Evolutionary conservation across 2,797 vertebrate genomes (phyloP).

Genomic region (Betta splendens): DNA sequence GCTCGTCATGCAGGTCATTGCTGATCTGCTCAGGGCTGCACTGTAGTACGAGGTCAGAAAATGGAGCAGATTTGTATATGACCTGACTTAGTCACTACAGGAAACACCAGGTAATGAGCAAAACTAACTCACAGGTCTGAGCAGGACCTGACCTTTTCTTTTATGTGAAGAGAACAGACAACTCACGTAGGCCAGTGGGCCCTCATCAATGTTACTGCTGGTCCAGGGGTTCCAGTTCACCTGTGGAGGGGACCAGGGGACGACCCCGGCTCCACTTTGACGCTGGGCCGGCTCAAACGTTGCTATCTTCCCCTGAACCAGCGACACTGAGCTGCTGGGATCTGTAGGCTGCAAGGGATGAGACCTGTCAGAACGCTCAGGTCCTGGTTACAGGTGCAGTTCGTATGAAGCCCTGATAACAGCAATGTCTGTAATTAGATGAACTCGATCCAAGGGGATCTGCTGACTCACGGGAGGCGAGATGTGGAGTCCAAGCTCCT

Average conservation of each 20-base stretch:
- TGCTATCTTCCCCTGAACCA: constrained; percentile 89
- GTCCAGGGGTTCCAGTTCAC: constrained; percentile 99
- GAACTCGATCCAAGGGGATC: neutral
- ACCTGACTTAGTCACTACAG: too few relatives aligned
- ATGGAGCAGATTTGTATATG: too few relatives aligned
- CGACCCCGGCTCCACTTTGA: constrained; percentile 86
- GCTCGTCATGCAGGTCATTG: constrained; percentile 84
- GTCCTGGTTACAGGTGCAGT: neutral
- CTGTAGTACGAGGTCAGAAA: constrained; percentile 72
- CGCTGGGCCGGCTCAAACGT: constrained; percentile 91
- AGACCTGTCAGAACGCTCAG: neutral
- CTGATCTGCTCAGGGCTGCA: constrained; percentile 94
- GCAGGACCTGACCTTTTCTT: too few relatives aligned
- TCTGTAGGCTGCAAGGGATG: constrained; percentile 78
- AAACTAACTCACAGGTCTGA: too few relatives aligned
- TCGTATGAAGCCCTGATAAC: neutral
- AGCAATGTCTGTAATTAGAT: neutral
- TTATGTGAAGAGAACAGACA: too few relatives aligned
- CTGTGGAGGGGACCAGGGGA: constrained; percentile 97
- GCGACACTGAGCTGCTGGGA: constrained; percentile 79
- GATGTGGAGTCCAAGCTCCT: constrained; percentile 84
- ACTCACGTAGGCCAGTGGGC: constrained; percentile 81
- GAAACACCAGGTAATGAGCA: too few relatives aligned
- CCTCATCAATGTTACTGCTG: constrained; percentile 96
- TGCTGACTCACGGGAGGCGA: constrained; percentile 73